Evolutionary conservation across 2,113 vertebrate species (phyloP), one percentile per base, ranked within the genome.

Genomic region (Hippotragus niger): DNA sequence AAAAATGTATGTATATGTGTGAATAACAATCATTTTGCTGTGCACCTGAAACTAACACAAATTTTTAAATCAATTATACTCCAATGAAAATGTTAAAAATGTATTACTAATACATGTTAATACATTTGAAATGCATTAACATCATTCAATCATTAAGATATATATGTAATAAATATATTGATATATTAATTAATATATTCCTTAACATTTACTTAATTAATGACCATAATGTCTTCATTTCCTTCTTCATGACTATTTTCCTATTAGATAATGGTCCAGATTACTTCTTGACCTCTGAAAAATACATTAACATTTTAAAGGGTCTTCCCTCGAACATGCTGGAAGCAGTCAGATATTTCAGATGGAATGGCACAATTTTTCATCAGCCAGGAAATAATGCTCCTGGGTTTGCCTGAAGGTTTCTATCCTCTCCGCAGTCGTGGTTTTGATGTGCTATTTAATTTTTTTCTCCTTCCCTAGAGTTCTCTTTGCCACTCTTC

Each of bases 381-480:
- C 45, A 57, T 95, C 55, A 76, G 40, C 81, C 45, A 78, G 45
- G 23, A 95, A 71, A 89, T 86, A 86, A 88, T 62, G 50, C 31
- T 88, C 76, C 84, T 62, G 85, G 82, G 36, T 91, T 87, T 93
- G 86, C 92, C 62, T 89, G 58, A 85, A 91, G 86, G 89, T 74
- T 82, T 53, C 67, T 23, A 88, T 47, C 4, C 50, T 96, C 50
- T 90, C 43, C 93, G 52, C 29, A 67, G 58, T 71, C 45, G 40
- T 1, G 12, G 52, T 89, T 98, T 80, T 96, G 86, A 93, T 91
- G 78, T 87, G 71, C 85, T 84, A 40, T 96, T 97, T 96, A 96
- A 92, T 81, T 93, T 83, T 47, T 89, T 11, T 86, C 67, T 87
- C 15, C 40, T 93, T 60, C 67, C 82, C 29, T 90, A 17, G 80